A percentile compares a stretch with the other conserved stretches of the same genome.
Conservation (phyloP, 1,140 invertebrate genomes). For the Eulimnadia texana region DNA sequence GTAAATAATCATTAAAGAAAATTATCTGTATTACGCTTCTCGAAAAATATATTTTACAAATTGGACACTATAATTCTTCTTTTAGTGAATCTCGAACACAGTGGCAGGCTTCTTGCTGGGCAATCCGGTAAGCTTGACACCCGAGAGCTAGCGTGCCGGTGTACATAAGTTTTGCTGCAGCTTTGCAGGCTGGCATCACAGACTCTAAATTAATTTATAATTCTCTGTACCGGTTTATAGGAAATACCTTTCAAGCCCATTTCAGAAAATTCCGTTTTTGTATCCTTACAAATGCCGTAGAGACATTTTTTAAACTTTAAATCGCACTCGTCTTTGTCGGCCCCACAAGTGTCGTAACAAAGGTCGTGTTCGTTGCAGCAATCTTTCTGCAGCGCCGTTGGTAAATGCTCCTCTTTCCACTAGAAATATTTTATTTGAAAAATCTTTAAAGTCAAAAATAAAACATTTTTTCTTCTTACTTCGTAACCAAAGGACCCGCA, state of each 20-base stretch:
- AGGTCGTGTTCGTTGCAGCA: conserved; percentile 76
- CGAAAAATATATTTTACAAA: not conserved
- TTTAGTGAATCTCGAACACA: conserved; percentile 31
- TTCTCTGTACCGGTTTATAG: not conserved
- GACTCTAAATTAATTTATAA: conserved; percentile 8
- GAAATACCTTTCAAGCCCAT: conserved; percentile 16
- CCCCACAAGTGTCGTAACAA: conserved; percentile 79
- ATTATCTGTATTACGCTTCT: not conserved
- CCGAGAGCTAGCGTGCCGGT: conserved; percentile 65
- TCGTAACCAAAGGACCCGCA: conserved; percentile 54
- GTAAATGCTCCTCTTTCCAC: conserved; percentile 56
- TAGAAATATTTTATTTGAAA: conserved; percentile 28
- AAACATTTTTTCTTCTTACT: conserved; percentile 20
- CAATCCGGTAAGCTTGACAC: conserved; percentile 64
- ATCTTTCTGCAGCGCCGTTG: conserved; percentile 56
- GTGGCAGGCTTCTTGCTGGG: conserved; percentile 60
- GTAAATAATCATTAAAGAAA: not conserved
- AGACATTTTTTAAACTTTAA: conserved; percentile 70
- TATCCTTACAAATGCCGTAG: conserved; percentile 58
- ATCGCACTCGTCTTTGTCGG: conserved; percentile 71
- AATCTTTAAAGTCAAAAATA: not conserved
- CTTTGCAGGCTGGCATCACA: conserved; percentile 52
- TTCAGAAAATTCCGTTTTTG: conserved; percentile 17
- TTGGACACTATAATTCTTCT: not conserved
- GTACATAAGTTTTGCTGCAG: conserved; percentile 63